Percentiles rank a stretch among this genome's conserved stretches.
These are phyloP conservation scores for Cryptoblepharus egeriae DNA, from an alignment of 2,797 vertebrate species.

Conservation along the genomic window DNA sequence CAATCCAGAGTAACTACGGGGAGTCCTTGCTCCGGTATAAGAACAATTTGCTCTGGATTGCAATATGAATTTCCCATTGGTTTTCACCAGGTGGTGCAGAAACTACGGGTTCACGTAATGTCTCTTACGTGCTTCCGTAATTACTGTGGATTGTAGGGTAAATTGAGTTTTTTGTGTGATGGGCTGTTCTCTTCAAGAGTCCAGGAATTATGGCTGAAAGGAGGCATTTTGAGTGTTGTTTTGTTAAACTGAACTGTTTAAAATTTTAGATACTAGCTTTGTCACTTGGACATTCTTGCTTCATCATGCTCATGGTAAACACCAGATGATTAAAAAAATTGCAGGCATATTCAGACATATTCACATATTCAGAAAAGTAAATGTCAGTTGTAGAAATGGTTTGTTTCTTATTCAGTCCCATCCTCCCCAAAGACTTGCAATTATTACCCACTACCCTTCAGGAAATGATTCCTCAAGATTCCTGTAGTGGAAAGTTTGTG, in stretches of 20 bases:
- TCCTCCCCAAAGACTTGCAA: not conserved
- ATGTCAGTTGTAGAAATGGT: not conserved
- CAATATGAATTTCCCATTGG: no score
- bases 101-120: no score
- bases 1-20: no score
- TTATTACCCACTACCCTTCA: not conserved
- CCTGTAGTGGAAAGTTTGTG: not conserved
- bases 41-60: no score
- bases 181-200: not conserved
- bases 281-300: no score
- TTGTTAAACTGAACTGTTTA: not conserved
- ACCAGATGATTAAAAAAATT: not conserved
- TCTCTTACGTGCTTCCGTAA: no score
- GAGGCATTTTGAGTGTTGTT: not conserved
- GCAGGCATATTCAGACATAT: not conserved
- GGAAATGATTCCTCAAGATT: not conserved
- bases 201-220: constrained; percentile 9
- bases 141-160: no score
- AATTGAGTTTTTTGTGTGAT: not conserved
- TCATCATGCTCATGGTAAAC: no score
- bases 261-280: not conserved
- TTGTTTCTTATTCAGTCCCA: not conserved
- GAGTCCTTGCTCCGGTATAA: no score
- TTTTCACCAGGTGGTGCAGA: no score
- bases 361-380: not conserved